Percentiles rank a stretch among this genome's conserved stretches.
These are phyloP conservation scores for Pilophorus perplexus DNA, from an alignment of 2,888 invertebrate species.

Conservation along the genomic window DNA sequence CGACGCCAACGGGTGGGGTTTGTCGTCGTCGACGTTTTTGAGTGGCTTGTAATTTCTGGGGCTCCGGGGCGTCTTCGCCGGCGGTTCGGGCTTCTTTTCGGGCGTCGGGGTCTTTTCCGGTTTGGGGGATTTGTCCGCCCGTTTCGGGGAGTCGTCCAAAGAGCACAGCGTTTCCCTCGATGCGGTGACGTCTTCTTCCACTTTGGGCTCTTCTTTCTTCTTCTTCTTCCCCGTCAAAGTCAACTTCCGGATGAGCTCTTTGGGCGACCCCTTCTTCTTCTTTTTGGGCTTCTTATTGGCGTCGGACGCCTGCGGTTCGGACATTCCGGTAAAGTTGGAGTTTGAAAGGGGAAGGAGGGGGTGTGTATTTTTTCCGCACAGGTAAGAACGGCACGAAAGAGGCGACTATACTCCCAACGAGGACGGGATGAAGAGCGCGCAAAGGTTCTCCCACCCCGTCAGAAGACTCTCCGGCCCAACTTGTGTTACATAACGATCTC, in stretches of 20 bases:
- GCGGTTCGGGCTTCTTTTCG: too few relatives aligned
- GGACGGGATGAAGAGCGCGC: constrained; percentile 5
- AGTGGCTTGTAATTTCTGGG: constrained; percentile 1
- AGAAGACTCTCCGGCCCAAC: not conserved
- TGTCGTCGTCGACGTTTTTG: constrained; percentile 5
- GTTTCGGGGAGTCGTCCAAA: constrained; percentile 22
- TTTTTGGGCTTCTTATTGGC: constrained; percentile 3
- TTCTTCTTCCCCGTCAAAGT: constrained; percentile 17
- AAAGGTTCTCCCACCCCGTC: constrained; percentile 4
- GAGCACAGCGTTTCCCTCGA: constrained; percentile 28
- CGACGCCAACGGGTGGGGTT: constrained; percentile 13
- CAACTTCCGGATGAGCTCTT: constrained; percentile 25
- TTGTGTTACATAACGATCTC: not conserved
- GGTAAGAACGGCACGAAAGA: too few relatives aligned
- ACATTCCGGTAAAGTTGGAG: not conserved
- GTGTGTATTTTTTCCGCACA: not conserved
- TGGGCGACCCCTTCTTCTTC: constrained; percentile 30
- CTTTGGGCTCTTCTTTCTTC: not conserved
- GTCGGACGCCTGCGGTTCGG: not conserved
- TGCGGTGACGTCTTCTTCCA: constrained; percentile 12
- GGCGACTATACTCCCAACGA: not conserved
- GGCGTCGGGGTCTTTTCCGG: not conserved
- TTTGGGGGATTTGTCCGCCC: too few relatives aligned
- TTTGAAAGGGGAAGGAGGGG: not conserved
- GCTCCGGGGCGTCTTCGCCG: not conserved